phyloP scores from a whole-genome alignment of 2,113 vertebrate genomes.

The Benitochromis conjunctus region DNA sequence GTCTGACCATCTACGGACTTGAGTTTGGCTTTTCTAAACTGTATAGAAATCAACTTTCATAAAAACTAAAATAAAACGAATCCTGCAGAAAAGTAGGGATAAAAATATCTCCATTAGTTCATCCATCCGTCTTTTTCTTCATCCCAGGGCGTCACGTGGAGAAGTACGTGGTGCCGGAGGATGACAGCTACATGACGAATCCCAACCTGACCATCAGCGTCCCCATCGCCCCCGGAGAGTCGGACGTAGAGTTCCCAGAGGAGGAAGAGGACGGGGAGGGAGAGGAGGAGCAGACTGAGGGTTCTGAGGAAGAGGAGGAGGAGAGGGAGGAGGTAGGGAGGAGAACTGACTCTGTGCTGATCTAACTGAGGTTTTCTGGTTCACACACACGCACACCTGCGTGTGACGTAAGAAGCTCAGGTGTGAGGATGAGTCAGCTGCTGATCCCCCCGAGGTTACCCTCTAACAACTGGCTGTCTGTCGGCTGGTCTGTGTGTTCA shows the following conservation, averaged over 20 bases:
- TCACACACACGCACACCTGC: background rate
- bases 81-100: background rate
- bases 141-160: conserved; percentile 64
- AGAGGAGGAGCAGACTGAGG: conserved; percentile 51
- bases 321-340: conserved; percentile 23
- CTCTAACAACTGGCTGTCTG: background rate
- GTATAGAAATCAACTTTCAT: background rate
- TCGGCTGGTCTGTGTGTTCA: background rate
- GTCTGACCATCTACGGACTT: background rate
- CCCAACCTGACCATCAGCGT: conserved; percentile 85
- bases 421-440: conserved; percentile 20
- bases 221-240: conserved; percentile 92
- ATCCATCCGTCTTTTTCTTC: background rate
- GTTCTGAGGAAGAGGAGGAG: conserved; percentile 44
- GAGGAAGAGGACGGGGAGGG: conserved; percentile 73
- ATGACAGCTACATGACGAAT: conserved; percentile 81
- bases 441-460: background rate
- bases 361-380: background rate
- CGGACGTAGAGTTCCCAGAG: conserved; percentile 86
- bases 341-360: background rate
- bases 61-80: background rate
- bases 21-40: background rate
- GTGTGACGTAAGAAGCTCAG: conserved; percentile 14
- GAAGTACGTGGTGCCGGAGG: conserved; percentile 66
- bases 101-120: background rate